phyloP scores from a whole-genome alignment of 1,140 invertebrate genomes.

The Drosophila willistoni region DNA sequence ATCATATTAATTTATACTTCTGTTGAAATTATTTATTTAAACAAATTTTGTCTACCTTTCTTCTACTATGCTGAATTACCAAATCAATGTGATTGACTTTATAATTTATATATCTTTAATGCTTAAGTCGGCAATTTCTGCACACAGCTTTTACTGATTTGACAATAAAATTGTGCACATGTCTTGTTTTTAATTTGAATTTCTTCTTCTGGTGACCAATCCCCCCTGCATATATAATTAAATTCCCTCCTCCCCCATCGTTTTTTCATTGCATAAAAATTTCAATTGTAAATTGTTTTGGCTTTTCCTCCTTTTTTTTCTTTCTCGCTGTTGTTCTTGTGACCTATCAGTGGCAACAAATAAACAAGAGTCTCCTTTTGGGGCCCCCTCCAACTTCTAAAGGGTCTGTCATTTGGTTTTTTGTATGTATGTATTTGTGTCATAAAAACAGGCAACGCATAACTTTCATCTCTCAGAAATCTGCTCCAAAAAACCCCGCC shows the following conservation, averaged over 20 bases:
- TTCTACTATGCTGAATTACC: neutral
- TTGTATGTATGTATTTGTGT: conserved; percentile 58
- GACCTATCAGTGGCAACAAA: conserved; percentile 75
- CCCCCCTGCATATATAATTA: conserved; percentile 6
- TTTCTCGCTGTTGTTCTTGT: conserved; percentile 37
- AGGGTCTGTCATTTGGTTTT: conserved; percentile 1
- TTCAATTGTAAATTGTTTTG: conserved; percentile 60
- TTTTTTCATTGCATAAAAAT: conserved; percentile 61
- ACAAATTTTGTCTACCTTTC: too few species aligned
- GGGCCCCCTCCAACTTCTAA: conserved; percentile 1
- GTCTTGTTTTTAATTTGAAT: conserved; percentile 11
- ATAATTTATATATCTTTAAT: neutral
- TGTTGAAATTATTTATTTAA: too few species aligned
- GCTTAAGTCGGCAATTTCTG: neutral
- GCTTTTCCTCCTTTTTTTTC: neutral
- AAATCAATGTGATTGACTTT: neutral
- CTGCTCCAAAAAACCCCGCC: neutral
- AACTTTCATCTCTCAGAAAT: conserved; percentile 41
- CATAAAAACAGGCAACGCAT: conserved; percentile 74
- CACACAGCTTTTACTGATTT: neutral
- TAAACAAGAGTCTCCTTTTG: conserved; percentile 53
- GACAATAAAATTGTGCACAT: neutral
- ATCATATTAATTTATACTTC: too few species aligned
- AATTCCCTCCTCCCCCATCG: neutral
- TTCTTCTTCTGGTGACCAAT: conserved; percentile 14